phyloP scores from a whole-genome alignment of 2,797 vertebrate species.

The Molossus molossus region DNA sequence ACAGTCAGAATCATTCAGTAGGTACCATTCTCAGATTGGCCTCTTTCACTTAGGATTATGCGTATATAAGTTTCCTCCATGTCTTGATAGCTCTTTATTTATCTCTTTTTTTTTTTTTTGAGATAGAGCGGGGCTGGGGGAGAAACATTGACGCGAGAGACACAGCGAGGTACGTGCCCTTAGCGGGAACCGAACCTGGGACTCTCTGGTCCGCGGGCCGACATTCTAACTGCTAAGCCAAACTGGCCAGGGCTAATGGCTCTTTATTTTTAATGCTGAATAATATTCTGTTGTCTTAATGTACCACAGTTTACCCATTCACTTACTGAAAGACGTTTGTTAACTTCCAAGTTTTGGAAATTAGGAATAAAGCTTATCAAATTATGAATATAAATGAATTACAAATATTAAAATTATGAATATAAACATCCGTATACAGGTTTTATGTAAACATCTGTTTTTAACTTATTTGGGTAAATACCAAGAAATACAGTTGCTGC shows the following conservation, averaged over 20 bases:
- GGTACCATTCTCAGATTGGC: not conserved
- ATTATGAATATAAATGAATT: not conserved
- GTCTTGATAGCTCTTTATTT: not conserved
- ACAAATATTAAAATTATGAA: not conserved
- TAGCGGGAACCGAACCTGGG: too few species aligned
- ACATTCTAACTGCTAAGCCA: too few species aligned
- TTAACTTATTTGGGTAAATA: not conserved
- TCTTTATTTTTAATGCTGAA: not conserved
- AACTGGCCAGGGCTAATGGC: not conserved
- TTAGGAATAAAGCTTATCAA: not conserved
- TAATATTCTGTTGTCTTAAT: not conserved
- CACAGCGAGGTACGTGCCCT: too few species aligned
- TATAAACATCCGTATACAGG: not conserved
- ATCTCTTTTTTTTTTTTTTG: too few species aligned
- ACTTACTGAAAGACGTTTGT: not conserved
- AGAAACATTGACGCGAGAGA: too few species aligned
- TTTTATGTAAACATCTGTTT: not conserved
- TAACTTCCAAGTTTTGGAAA: not conserved
- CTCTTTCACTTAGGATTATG: not conserved
- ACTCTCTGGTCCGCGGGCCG: too few species aligned
- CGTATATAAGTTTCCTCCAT: not conserved
- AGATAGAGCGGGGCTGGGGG: too few species aligned
- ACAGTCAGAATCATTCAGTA: not conserved
- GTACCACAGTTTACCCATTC: not conserved
- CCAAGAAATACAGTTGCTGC: not conserved